Evolutionary conservation across 2,888 invertebrate genomes (phyloP).

Genomic region (Ditula angustiorana): DNA sequence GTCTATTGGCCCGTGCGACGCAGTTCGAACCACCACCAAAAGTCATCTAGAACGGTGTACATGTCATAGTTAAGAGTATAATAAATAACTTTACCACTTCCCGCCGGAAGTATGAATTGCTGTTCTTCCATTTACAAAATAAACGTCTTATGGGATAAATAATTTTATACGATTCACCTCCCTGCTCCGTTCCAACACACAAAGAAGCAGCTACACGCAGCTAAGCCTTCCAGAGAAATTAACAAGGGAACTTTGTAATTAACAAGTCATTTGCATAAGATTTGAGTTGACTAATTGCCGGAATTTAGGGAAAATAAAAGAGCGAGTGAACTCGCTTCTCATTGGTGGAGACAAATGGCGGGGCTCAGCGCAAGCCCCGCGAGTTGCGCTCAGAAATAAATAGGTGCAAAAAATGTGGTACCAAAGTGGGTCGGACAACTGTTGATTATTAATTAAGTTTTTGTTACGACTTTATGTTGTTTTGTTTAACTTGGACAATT

Average conservation of each 20-base stretch:
- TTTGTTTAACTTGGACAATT: not conserved
- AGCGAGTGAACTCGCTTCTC: constrained; percentile 21
- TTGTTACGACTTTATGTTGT: not conserved
- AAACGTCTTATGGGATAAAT: not conserved
- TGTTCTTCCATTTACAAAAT: not conserved
- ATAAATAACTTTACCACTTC: not conserved
- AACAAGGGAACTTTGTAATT: constrained; percentile 63
- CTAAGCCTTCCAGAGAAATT: constrained; percentile 57
- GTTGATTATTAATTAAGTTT: constrained; percentile 10
- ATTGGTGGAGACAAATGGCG: constrained; percentile 28
- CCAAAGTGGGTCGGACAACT: constrained; percentile 7
- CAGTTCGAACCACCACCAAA: too few relatives aligned
- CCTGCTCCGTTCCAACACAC: constrained; percentile 5
- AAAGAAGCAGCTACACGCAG: constrained; percentile 24
- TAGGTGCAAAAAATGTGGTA: not conserved
- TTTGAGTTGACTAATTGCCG: constrained; percentile 65
- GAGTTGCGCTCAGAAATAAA: constrained; percentile 1
- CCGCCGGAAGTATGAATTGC: not conserved
- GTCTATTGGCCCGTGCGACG: too few relatives aligned
- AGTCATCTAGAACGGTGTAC: too few relatives aligned
- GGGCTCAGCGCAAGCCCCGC: constrained; percentile 2
- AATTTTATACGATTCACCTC: not conserved
- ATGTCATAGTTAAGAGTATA: not conserved
- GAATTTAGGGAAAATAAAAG: constrained; percentile 50
- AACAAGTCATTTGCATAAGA: constrained; percentile 71